phyloP scores from a whole-genome alignment of 2,888 invertebrate species.

The Meandrusa payeni region DNA sequence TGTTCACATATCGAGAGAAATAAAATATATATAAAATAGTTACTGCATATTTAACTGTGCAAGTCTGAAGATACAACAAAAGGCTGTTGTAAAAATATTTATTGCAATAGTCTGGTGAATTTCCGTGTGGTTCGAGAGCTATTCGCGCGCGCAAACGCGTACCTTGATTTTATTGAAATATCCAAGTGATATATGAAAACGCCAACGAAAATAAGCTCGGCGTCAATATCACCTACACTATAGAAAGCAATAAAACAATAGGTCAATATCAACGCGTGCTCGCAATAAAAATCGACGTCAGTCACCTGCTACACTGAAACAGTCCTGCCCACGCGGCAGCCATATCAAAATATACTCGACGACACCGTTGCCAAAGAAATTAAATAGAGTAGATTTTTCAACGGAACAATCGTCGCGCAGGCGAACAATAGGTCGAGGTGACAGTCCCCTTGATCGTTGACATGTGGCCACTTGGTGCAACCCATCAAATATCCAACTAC shows the following conservation, averaged over 20 bases:
- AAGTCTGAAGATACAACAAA: slow-evolving; percentile 1
- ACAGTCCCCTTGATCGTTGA: no score
- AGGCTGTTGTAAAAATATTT: slow-evolving; percentile 25
- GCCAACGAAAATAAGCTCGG: slow-evolving; percentile 31
- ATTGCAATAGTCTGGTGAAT: slow-evolving; percentile 21
- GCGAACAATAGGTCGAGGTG: slow-evolving; percentile 70
- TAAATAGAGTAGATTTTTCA: slow-evolving; percentile 75
- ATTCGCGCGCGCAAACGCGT: slow-evolving; percentile 12
- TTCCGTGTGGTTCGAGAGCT: slow-evolving; percentile 19
- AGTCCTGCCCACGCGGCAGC: slow-evolving; percentile 59
- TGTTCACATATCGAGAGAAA: no score
- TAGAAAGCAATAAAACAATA: slow-evolving; percentile 67
- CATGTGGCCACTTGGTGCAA: no score
- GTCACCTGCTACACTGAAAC: slow-evolving; percentile 63
- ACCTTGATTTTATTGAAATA: slow-evolving; percentile 30
- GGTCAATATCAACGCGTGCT: slow-evolving; percentile 53
- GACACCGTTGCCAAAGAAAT: slow-evolving; percentile 73
- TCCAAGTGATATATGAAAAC: slow-evolving; percentile 30
- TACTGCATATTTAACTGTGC: background rate
- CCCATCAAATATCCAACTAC: no score
- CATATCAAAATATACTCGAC: slow-evolving; percentile 69
- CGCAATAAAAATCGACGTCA: slow-evolving; percentile 70
- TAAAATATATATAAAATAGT: no score
- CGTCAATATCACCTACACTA: slow-evolving; percentile 49
- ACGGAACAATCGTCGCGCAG: slow-evolving; percentile 54